Conservation (phyloP, 2,113 vertebrate genomes). For the Pachyramphus minor region DNA sequence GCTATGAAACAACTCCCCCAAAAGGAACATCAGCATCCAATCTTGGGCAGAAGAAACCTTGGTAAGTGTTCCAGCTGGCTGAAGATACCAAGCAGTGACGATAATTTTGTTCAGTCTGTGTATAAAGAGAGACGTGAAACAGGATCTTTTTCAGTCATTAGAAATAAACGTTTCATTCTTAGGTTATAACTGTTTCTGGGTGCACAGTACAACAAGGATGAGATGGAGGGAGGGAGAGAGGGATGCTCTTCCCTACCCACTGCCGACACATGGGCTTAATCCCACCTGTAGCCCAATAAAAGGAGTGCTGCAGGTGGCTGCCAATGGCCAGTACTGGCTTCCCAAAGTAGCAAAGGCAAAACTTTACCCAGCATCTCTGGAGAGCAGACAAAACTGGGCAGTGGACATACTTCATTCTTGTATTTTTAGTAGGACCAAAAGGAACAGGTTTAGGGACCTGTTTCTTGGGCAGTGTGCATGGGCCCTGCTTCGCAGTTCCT, state of each 20-base stretch:
- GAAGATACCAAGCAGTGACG: not conserved
- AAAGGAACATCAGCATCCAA: not conserved
- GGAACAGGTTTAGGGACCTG: not conserved
- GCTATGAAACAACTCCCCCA: not conserved
- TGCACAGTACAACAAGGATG: not conserved
- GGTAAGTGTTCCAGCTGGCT: not conserved
- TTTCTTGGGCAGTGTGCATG: not conserved
- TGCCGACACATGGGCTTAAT: not conserved
- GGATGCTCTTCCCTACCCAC: not conserved
- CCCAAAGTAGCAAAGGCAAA: not conserved
- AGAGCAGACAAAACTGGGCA: not conserved
- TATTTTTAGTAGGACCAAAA: not conserved
- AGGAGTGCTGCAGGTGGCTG: not conserved
- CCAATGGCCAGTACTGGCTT: not conserved
- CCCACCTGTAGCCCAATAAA: not conserved
- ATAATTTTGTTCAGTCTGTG: not conserved
- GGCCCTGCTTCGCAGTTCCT: not conserved
- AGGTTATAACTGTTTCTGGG: not conserved
- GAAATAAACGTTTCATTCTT: not conserved
- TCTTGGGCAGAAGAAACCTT: not conserved
- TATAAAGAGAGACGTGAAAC: not conserved
- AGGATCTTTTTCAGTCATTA: not conserved
- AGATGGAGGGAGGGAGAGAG: not conserved
- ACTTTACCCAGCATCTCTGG: not conserved
- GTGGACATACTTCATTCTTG: fast-evolving